These are phyloP conservation scores for Muricea muricata DNA, from an alignment of 92 coral and sea anemone species.

Conservation along the genomic window DNA sequence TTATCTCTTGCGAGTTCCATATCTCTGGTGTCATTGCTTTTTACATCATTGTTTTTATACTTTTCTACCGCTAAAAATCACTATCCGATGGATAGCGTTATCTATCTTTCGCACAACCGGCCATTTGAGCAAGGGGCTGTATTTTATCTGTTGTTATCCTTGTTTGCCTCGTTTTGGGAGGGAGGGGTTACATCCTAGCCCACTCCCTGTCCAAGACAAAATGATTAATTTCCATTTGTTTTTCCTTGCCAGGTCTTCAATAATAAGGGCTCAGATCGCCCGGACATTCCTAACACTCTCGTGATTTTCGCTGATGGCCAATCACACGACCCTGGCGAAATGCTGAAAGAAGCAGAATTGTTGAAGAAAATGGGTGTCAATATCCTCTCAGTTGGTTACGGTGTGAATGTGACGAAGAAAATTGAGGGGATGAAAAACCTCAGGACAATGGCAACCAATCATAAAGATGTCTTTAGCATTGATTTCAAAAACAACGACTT, in stretches of 20 bases:
- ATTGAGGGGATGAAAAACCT: background rate
- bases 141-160: background rate
- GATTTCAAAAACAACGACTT: constrained; percentile 27
- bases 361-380: constrained; percentile 22
- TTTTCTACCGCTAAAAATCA: too few species aligned
- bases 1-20: too few species aligned
- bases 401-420: background rate
- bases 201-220: background rate
- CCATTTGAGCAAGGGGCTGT: too few species aligned
- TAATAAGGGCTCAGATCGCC: constrained; percentile 22
- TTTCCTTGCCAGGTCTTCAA: constrained; percentile 17
- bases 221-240: background rate
- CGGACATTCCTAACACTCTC: constrained; percentile 22
- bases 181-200: too few species aligned
- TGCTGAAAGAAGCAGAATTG: constrained; percentile 22
- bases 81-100: too few species aligned
- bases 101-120: too few species aligned
- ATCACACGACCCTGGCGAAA: constrained; percentile 10
- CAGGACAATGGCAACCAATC: constrained; percentile 21
- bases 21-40: too few species aligned
- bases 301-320: constrained; percentile 24
- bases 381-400: constrained; percentile 30
- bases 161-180: background rate
- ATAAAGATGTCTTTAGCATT: constrained; percentile 16
- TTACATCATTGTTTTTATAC: too few species aligned